A percentile compares a stretch with the other conserved stretches of the same genome.
Conservation (phyloP, 2,113 vertebrate genomes). For the Apaloderma vittatum region DNA sequence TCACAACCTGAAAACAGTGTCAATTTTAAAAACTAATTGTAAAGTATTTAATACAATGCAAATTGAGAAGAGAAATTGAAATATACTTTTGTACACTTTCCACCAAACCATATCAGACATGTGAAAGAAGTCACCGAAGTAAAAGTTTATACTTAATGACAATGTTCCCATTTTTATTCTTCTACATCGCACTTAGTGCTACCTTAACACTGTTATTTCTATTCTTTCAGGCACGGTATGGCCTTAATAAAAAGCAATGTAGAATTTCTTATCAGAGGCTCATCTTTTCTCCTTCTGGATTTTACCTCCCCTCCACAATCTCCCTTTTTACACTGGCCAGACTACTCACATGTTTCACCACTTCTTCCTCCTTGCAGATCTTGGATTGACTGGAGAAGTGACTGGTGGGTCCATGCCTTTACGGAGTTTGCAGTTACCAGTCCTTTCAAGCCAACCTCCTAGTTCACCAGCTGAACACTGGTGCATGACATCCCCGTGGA, state of each 20-base stretch:
- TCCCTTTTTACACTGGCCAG: background rate
- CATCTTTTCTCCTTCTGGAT: background rate
- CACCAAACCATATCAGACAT: background rate
- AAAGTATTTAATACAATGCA: constrained; percentile 5
- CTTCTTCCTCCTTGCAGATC: background rate
- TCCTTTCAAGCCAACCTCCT: background rate
- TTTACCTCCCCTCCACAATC: background rate
- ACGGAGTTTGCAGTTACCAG: background rate
- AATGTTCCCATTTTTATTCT: background rate
- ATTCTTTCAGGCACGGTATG: background rate
- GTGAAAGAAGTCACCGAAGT: background rate
- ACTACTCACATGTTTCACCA: background rate
- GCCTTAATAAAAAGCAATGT: background rate
- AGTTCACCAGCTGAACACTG: background rate
- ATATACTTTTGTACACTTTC: background rate
- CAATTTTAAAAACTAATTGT: background rate
- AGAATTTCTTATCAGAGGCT: background rate
- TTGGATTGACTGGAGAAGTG: background rate
- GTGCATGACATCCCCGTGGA: background rate
- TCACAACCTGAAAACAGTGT: background rate
- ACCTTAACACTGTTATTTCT: background rate
- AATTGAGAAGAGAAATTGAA: background rate
- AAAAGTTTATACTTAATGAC: background rate
- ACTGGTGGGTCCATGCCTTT: background rate
- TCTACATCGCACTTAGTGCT: background rate